Evolutionary conservation across 2,797 vertebrate genomes (phyloP).

Genomic region (Lacerta viridis): DNA sequence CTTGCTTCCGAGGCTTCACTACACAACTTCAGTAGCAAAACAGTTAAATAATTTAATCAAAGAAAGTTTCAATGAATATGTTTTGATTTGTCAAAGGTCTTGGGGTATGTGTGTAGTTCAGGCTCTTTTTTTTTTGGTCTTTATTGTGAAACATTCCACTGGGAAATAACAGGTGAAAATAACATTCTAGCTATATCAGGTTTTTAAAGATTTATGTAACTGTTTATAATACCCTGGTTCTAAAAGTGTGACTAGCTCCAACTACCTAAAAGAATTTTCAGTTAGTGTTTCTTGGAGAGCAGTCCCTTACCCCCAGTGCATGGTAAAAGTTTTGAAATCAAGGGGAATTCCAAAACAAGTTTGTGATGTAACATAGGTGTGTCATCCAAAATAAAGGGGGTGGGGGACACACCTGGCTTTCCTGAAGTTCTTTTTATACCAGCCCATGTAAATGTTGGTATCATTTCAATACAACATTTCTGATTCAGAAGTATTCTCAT

Average conservation of each 20-base stretch:
- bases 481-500: no score
- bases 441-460: neutral
- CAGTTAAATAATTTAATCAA: neutral
- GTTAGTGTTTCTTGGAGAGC: neutral
- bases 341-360: neutral
- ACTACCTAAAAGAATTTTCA: neutral
- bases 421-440: neutral
- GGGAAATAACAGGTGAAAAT: neutral
- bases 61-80: neutral
- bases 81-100: neutral
- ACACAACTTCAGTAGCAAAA: neutral
- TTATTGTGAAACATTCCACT: neutral
- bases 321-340: neutral
- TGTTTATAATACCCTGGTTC: neutral
- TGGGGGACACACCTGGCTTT: no score
- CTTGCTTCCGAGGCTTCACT: neutral
- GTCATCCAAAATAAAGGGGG: neutral
- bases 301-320: neutral
- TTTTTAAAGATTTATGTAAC: neutral
- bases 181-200: neutral
- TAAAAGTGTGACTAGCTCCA: neutral
- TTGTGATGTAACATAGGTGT: neutral
- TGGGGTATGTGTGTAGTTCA: neutral
- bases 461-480: neutral
- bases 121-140: neutral